Evolutionary conservation across 2,113 vertebrate genomes (phyloP).

Genomic region (Pseudorasbora parva): DNA sequence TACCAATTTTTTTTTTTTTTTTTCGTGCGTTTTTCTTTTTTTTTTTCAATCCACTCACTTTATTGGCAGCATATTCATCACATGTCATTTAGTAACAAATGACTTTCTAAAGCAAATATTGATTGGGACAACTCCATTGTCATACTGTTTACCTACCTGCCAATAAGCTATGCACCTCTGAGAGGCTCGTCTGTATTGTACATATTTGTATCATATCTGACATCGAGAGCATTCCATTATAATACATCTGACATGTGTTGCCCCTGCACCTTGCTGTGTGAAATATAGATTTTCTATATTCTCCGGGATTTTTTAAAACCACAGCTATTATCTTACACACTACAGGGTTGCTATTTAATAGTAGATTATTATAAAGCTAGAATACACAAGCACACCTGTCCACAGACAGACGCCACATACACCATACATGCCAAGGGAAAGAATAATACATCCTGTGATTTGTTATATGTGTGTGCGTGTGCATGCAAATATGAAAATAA

Average conservation of each 20-base stretch:
- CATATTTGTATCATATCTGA: conserved; percentile 61
- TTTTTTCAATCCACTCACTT: not conserved
- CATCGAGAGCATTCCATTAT: conserved; percentile 44
- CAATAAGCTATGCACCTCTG: conserved; percentile 72
- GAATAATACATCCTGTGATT: not conserved
- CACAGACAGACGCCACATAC: not conserved
- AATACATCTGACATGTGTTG: conserved; percentile 21
- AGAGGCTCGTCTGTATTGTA: conserved; percentile 59
- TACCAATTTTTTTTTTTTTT: not conserved
- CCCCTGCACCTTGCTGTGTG: conserved; percentile 6
- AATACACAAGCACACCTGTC: not conserved
- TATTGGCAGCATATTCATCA: conserved; percentile 66
- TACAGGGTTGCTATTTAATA: conserved; percentile 85
- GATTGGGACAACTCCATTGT: conserved; percentile 69
- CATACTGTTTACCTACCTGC: conserved; percentile 71
- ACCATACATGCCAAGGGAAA: not conserved
- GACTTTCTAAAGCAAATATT: conserved; percentile 74
- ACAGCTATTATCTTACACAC: conserved; percentile 72
- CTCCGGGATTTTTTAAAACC: not conserved
- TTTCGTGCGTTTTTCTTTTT: not conserved
- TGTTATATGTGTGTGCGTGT: not conserved
- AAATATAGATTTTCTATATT: conserved; percentile 54
- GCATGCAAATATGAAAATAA: not conserved
- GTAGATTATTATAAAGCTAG: conserved; percentile 76
- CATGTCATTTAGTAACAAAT: conserved; percentile 72